phyloP scores from a whole-genome alignment of 1,140 invertebrate species.

The Cotesia glomerata region DNA sequence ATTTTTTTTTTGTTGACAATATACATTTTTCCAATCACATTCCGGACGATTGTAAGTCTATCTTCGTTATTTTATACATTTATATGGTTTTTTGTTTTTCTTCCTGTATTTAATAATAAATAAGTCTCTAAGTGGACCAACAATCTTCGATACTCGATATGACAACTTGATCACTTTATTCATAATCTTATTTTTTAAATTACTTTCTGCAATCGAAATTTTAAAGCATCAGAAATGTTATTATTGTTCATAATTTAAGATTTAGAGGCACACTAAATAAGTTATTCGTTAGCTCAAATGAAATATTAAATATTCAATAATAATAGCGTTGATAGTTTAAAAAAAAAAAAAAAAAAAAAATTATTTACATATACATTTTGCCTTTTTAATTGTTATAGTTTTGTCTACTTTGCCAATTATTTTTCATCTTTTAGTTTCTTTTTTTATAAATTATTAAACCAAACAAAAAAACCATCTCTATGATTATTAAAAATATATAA shows the following conservation, averaged over 20 bases:
- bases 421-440: too few species aligned
- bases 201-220: slow-evolving; percentile 24
- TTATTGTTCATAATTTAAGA: background rate
- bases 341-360: too few species aligned
- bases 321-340: too few species aligned
- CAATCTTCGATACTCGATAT: slow-evolving; percentile 8
- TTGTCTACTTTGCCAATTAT: too few species aligned
- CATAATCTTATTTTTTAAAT: background rate
- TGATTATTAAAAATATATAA: too few species aligned
- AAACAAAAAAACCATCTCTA: too few species aligned
- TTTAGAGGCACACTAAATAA: slow-evolving; percentile 9
- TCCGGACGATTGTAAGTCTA: slow-evolving; percentile 26
- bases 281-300: background rate
- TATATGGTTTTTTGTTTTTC: background rate
- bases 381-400: too few species aligned
- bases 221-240: slow-evolving; percentile 3
- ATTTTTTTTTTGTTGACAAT: too few species aligned
- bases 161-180: background rate
- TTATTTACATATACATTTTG: too few species aligned
- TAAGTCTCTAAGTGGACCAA: background rate
- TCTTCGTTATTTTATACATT: slow-evolving; percentile 18
- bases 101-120: background rate
- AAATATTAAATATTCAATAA: background rate
- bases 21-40: slow-evolving; percentile 41
- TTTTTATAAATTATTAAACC: too few species aligned